Percentiles rank a stretch among this genome's conserved stretches.
phyloP scores from a whole-genome alignment of 2,888 invertebrate species.

The Apoda limacodes region DNA sequence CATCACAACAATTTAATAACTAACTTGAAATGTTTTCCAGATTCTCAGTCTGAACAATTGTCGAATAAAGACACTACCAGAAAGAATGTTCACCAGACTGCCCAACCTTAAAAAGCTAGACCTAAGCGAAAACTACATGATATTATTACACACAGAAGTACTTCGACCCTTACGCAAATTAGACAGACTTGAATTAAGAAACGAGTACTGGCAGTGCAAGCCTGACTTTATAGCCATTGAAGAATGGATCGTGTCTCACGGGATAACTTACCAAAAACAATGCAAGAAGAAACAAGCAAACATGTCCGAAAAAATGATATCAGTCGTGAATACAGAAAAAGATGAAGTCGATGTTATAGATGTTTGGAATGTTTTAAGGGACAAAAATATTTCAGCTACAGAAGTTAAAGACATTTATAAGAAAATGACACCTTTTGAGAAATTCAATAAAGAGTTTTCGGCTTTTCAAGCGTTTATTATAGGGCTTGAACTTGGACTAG shows the following conservation, averaged over 20 bases:
- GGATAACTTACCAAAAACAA: constrained; percentile 55
- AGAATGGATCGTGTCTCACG: constrained; percentile 43
- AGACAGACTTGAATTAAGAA: constrained; percentile 59
- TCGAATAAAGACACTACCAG: constrained; percentile 65
- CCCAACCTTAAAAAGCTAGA: constrained; percentile 70
- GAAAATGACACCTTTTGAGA: constrained; percentile 41
- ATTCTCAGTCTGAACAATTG: constrained; percentile 70
- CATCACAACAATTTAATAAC: no score
- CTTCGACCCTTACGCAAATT: constrained; percentile 59
- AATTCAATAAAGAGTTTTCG: constrained; percentile 53
- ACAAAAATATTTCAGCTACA: constrained; percentile 26
- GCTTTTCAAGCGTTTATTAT: constrained; percentile 53
- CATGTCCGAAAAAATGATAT: constrained; percentile 70
- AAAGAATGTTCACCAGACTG: constrained; percentile 59
- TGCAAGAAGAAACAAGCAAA: constrained; percentile 50
- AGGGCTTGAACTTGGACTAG: constrained; percentile 53
- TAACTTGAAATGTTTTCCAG: no score
- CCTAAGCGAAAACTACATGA: constrained; percentile 72
- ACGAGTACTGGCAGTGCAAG: constrained; percentile 71
- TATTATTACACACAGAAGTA: constrained; percentile 56
- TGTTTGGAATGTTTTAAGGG: constrained; percentile 49
- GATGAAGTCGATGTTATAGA: constrained; percentile 44
- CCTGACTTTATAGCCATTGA: constrained; percentile 46
- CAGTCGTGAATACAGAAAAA: constrained; percentile 45
- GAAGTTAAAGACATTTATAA: constrained; percentile 19